Evolutionary conservation across 2,113 vertebrate genomes (phyloP).

Genomic region (Brienomyrus longianalis): DNA sequence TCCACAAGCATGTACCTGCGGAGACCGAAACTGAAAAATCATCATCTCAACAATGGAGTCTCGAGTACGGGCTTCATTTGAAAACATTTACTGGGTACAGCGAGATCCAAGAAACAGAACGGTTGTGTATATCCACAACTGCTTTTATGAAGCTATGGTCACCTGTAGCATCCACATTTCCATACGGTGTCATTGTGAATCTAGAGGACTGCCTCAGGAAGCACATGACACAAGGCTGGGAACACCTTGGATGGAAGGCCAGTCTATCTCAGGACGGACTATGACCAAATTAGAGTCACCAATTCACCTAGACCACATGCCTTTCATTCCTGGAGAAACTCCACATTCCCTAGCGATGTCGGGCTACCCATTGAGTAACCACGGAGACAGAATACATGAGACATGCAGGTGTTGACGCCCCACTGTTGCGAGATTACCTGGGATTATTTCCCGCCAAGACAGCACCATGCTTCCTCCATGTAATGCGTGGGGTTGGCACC

Average conservation of each 20-base stretch:
- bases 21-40: neutral
- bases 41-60: neutral
- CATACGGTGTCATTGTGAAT: neutral
- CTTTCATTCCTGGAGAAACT: neutral
- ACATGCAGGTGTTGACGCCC: neutral
- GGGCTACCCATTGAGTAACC: neutral
- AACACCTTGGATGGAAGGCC: neutral
- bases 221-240: neutral
- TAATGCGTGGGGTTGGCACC: conserved; percentile 74
- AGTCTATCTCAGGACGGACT: neutral
- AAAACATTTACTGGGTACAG: neutral
- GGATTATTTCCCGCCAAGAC: conserved; percentile 66
- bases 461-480: conserved; percentile 89
- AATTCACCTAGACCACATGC: neutral
- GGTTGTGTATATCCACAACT: neutral
- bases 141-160: neutral
- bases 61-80: neutral
- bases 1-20: conserved; percentile 69
- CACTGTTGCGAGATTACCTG: conserved; percentile 50
- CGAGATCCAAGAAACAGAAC: neutral
- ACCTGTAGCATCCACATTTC: neutral
- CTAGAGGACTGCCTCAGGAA: neutral
- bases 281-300: neutral
- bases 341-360: neutral
- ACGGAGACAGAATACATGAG: neutral